A percentile compares a stretch with the other conserved stretches of the same genome.
Conservation (phyloP, 2,113 vertebrate species). For the Empidonax alnorum region DNA sequence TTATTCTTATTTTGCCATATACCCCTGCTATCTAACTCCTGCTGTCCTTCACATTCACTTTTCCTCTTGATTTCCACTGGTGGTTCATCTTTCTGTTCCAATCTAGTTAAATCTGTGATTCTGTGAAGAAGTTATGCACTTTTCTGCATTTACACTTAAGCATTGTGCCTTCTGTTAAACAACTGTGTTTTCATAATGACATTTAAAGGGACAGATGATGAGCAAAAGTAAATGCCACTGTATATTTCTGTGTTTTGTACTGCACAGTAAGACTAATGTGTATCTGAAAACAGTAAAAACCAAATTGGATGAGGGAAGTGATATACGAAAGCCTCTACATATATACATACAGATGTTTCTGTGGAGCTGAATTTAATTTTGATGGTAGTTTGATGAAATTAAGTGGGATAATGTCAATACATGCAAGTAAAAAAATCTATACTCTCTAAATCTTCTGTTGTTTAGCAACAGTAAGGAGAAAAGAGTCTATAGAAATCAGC, state of each 20-base stretch:
- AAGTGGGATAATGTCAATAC: constrained; percentile 18
- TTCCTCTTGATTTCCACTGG: not conserved
- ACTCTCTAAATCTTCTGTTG: constrained; percentile 48
- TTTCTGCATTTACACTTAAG: not conserved
- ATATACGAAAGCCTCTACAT: not conserved
- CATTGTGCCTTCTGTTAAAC: constrained; percentile 26
- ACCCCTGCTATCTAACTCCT: not conserved
- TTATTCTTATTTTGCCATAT: not conserved
- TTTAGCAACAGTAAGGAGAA: constrained; percentile 33
- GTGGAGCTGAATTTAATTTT: not conserved
- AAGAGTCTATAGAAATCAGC: not conserved
- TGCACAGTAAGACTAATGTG: not conserved
- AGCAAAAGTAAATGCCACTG: not conserved
- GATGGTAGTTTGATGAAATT: constrained; percentile 21
- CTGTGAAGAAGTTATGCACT: not conserved
- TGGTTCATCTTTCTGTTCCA: not conserved
- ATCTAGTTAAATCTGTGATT: too few relatives aligned
- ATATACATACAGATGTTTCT: not conserved
- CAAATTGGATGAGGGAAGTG: not conserved
- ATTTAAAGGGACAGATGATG: not conserved
- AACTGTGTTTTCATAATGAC: not conserved
- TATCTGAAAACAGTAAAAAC: constrained; percentile 25
- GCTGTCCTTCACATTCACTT: not conserved
- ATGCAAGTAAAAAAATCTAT: not conserved
- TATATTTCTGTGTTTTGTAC: not conserved